Base-by-base conservation (phyloP, 2,888 invertebrate genomes). In the Andrena dorsata region DNA sequence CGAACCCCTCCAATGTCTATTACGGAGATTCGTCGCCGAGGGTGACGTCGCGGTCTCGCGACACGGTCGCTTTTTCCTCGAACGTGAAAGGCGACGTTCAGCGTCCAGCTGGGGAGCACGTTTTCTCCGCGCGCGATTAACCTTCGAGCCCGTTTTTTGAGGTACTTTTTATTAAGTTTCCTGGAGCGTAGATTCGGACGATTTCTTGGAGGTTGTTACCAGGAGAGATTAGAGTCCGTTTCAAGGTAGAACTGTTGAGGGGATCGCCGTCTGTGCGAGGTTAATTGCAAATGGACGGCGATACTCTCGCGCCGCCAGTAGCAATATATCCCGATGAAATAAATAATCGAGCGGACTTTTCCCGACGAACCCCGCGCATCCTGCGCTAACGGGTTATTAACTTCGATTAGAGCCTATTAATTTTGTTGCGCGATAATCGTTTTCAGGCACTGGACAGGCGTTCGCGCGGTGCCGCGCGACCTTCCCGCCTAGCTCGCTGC, bases 361-460 rank as follows among this genome's bases (percentile, higher is more conserved):
- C 71, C 53, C 65, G 64, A 82, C 78, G 49, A 82, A n/a, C 32
- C 49, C 30, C 13, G 10, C 7, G 64, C 70, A 86, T 60, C 80
- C 61, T 69, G 70, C 70, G 66, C 63, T 66, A 71, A 76, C 87
- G 77, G 73, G 78, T 85, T 87, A 86, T 87, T 87, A 87, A 65
- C 74, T 78, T 80, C 87, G 78, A 85, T 86, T 82, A 82, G 85
- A 65, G 86, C 68, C 86, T 85, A 87, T 87, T 87, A 87, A 84
- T 77, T 87, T 81, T 69, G 79, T 79, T 79, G 81, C 72, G 63
- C 71, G 70, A 61, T 87, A 85, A 87, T 87, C 81, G 76, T 77
- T 80, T 65, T 75, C 78, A 69, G 68, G n/a, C 66, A 61, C 53
- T 30, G 68, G 79, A 75, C 77, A 49, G 73, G 58, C 69, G 72